phyloP scores from a whole-genome alignment of 64 coral and sea anemone species.

The Hydrozoanthus tunicans region DNA sequence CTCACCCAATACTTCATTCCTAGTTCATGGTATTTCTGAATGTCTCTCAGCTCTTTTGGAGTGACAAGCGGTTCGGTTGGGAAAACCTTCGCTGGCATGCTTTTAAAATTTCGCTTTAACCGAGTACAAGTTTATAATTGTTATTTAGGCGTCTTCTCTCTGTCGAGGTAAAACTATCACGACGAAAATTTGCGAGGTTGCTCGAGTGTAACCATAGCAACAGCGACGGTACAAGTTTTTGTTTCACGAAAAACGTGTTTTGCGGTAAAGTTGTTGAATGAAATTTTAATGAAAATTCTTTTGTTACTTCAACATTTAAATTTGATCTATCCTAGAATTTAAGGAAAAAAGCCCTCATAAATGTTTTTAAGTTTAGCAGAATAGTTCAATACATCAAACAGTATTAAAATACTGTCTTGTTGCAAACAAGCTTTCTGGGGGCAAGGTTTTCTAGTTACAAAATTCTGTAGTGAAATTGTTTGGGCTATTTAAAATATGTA shows the following conservation, averaged over 20 bases:
- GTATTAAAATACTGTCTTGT: not conserved
- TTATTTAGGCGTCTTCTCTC: not conserved
- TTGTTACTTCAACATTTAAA: not conserved
- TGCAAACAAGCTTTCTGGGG: not conserved
- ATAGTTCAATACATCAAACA: not conserved
- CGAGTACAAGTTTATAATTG: not conserved
- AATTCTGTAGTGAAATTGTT: too few species aligned
- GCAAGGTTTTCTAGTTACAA: too few species aligned
- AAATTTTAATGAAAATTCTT: slow-evolving; percentile 43
- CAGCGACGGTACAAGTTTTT: not conserved
- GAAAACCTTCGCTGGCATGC: slow-evolving; percentile 68
- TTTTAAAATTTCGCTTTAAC: not conserved
- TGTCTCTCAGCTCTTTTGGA: slow-evolving; percentile 80
- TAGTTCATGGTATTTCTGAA: slow-evolving; percentile 92
- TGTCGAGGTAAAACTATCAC: not conserved
- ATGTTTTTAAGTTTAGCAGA: too few species aligned
- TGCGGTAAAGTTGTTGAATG: not conserved
- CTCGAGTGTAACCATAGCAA: not conserved
- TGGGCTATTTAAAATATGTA: too few species aligned
- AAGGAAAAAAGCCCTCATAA: not conserved
- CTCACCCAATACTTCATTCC: slow-evolving; percentile 92
- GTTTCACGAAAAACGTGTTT: not conserved
- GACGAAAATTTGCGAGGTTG: not conserved
- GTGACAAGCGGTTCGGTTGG: slow-evolving; percentile 52
- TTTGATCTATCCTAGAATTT: not conserved